These are phyloP conservation scores for Orycteropus afer DNA, from an alignment of 2,113 vertebrate species.

Conservation along the genomic window DNA sequence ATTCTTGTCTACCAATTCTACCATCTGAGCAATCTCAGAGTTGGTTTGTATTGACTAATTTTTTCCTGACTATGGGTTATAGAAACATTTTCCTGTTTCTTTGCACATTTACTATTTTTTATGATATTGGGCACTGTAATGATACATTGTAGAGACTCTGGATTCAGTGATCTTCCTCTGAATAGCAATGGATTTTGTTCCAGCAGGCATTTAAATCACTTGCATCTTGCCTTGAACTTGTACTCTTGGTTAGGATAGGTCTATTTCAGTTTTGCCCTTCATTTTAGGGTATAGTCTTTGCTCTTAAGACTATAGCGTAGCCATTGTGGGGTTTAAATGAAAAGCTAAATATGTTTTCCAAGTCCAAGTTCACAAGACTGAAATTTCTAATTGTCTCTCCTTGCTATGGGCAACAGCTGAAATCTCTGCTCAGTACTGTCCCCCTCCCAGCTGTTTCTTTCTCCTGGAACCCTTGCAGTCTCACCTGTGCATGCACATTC, in stretches of 20 bases:
- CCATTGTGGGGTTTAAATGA: neutral
- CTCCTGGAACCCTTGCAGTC: rapidly evolving
- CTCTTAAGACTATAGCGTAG: neutral
- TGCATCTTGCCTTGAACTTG: rapidly evolving
- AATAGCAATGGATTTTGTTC: neutral
- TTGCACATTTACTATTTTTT: too few species aligned
- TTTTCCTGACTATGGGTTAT: neutral
- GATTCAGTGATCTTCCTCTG: neutral
- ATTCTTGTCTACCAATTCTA: neutral
- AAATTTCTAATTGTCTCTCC: neutral
- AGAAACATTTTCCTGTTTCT: neutral
- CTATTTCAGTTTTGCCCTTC: neutral
- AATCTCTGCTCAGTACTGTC: neutral
- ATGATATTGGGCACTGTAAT: too few species aligned
- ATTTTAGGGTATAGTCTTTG: neutral
- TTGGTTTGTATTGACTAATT: neutral
- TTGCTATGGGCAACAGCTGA: neutral
- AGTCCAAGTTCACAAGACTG: neutral
- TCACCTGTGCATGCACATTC: rapidly evolving
- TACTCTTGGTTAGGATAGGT: too few species aligned
- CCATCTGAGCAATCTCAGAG: neutral
- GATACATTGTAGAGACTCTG: neutral
- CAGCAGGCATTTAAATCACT: neutral
- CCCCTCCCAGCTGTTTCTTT: rapidly evolving
- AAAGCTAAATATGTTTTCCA: neutral